phyloP scores from a whole-genome alignment of 2,888 invertebrate genomes.

The Anagyrus pseudococci region DNA sequence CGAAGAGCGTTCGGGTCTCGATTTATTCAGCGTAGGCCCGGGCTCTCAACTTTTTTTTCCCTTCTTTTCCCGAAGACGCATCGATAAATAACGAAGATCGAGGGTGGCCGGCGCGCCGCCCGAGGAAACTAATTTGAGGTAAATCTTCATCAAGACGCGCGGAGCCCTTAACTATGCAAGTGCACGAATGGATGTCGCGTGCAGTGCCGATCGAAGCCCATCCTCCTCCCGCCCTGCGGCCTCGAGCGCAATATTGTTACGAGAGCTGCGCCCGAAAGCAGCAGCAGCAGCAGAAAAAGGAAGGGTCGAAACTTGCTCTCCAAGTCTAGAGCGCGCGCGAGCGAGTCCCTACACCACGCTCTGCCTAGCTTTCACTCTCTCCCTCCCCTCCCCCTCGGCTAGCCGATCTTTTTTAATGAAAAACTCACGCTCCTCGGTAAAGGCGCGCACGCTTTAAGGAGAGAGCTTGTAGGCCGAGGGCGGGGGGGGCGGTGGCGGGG shows the following conservation, averaged over 20 bases:
- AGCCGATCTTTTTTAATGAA: conserved; percentile 21
- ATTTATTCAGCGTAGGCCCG: not conserved
- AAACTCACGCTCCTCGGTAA: conserved; percentile 4
- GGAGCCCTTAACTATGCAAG: conserved; percentile 26
- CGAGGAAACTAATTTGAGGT: conserved; percentile 24
- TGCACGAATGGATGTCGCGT: conserved; percentile 36
- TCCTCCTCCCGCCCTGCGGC: not conserved
- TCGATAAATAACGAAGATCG: conserved; percentile 25
- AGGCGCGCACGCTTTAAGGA: too few species aligned
- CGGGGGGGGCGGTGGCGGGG: too few species aligned
- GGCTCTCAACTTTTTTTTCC: too few species aligned
- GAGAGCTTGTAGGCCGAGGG: too few species aligned
- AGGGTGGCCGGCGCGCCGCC: not conserved
- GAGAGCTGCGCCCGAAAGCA: too few species aligned
- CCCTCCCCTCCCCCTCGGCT: not conserved
- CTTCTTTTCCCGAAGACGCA: too few species aligned
- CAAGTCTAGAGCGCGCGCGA: conserved; percentile 11
- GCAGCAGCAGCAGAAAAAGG: too few species aligned
- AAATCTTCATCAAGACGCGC: not conserved
- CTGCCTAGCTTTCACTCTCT: not conserved
- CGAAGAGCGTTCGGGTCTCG: not conserved
- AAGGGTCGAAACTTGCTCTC: conserved; percentile 15
- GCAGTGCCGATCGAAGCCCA: conserved; percentile 14
- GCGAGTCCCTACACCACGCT: too few species aligned
- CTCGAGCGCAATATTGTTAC: not conserved